phyloP scores from a whole-genome alignment of 2,888 invertebrate genomes.

The Amitus sp. region DNA sequence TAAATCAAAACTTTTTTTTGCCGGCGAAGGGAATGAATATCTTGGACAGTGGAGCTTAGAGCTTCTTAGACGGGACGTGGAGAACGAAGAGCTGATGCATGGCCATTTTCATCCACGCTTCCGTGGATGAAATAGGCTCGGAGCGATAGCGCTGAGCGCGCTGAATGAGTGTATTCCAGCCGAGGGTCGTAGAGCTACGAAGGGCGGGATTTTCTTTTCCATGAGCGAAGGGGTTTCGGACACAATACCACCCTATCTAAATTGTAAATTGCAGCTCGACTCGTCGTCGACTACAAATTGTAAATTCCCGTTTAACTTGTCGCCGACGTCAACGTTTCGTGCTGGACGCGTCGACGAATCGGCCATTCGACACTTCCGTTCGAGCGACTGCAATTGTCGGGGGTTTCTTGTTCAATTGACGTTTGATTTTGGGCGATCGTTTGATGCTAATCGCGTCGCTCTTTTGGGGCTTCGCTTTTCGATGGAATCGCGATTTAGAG shows the following conservation, averaged over 20 bases:
- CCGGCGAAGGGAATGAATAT: conserved; percentile 15
- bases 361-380: conserved; percentile 10
- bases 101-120: conserved; percentile 21
- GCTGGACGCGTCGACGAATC: not conserved
- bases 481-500: too few relatives aligned
- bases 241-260: conserved; percentile 57
- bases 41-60: conserved; percentile 16
- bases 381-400: conserved; percentile 8
- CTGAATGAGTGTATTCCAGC: conserved; percentile 57
- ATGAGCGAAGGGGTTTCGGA: conserved; percentile 51
- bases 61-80: conserved; percentile 19
- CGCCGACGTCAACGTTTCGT: conserved; percentile 9
- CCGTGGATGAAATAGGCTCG: conserved; percentile 40
- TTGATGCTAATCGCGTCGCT: not conserved
- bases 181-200: conserved; percentile 31
- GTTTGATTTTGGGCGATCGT: not conserved
- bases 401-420: conserved; percentile 1
- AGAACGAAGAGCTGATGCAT: conserved; percentile 1
- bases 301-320: conserved; percentile 38
- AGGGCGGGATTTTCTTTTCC: conserved; percentile 47
- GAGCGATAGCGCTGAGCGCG: conserved; percentile 52
- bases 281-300: conserved; percentile 52
- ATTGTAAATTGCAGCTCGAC: conserved; percentile 54
- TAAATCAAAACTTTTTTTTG: too few relatives aligned
- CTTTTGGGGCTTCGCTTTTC: too few relatives aligned